A percentile compares a stretch with the other conserved stretches of the same genome.
Conservation (phyloP, 1,140 invertebrate species). For the Pseudomyrmex concolor region DNA sequence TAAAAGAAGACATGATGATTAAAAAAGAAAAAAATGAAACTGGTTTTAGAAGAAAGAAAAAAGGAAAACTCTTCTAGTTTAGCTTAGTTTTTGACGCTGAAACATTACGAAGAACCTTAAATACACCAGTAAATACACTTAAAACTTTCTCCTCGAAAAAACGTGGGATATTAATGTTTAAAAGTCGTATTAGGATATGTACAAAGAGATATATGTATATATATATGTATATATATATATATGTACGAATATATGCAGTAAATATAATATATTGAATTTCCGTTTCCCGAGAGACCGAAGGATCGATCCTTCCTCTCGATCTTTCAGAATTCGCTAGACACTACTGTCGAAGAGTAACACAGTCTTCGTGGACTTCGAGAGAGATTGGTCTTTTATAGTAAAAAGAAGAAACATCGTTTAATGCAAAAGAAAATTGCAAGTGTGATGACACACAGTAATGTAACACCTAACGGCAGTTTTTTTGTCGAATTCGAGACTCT, state of each 20-base stretch:
- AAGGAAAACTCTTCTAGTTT: conserved; percentile 7
- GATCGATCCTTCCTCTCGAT: not conserved
- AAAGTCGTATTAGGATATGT: conserved; percentile 81
- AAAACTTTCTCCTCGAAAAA: conserved; percentile 63
- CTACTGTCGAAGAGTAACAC: conserved; percentile 59
- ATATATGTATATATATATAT: not conserved
- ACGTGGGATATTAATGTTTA: conserved; percentile 75
- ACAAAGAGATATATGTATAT: conserved; percentile 77
- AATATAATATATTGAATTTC: conserved; percentile 70
- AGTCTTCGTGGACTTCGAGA: conserved; percentile 54
- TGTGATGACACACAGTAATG: not conserved
- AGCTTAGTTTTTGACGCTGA: conserved; percentile 25
- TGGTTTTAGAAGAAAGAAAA: not conserved
- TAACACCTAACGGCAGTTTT: conserved; percentile 30
- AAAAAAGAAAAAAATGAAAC: not conserved
- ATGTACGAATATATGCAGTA: conserved; percentile 1
- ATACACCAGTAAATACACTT: conserved; percentile 64
- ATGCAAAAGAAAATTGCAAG: not conserved
- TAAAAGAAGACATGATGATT: not conserved
- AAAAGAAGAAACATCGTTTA: conserved; percentile 1
- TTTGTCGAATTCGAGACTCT: not conserved
- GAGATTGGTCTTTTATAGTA: conserved; percentile 30
- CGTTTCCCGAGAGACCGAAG: conserved; percentile 15
- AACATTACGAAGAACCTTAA: conserved; percentile 52
- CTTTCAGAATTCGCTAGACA: not conserved